These are phyloP conservation scores for Trematomus loennbergii DNA, from an alignment of 2,113 vertebrate genomes.

Conservation along the genomic window DNA sequence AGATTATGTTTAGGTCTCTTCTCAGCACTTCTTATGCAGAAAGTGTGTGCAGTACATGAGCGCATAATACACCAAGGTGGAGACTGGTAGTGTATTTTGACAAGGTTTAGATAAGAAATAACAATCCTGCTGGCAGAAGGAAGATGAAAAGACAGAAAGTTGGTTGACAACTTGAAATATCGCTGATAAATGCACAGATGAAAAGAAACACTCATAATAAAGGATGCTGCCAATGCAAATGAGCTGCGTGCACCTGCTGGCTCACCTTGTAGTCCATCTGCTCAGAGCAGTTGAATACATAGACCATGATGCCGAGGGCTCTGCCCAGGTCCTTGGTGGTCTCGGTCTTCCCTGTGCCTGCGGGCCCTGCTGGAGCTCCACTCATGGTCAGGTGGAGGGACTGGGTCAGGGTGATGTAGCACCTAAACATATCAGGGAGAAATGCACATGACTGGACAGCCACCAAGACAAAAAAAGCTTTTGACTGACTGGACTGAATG, in stretches of 20 bases:
- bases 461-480: background rate
- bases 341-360: constrained; percentile 96
- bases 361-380: constrained; percentile 92
- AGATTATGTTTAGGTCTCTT: constrained; percentile 55
- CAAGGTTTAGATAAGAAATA: constrained; percentile 48
- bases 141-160: constrained; percentile 50
- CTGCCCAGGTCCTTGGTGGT: constrained; percentile 97
- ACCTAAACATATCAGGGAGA: constrained; percentile 79
- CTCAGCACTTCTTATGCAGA: constrained; percentile 55
- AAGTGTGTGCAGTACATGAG: constrained; percentile 30
- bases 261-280: constrained; percentile 98
- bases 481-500: background rate
- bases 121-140: constrained; percentile 31
- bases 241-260: background rate
- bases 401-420: constrained; percentile 97
- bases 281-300: constrained; percentile 98
- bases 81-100: background rate
- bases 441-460: background rate
- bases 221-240: background rate
- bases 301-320: constrained; percentile 95
- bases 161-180: constrained; percentile 50
- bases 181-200: constrained; percentile 49
- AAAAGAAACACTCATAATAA: constrained; percentile 33
- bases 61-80: constrained; percentile 28
- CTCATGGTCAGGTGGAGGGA: constrained; percentile 97